Evolutionary conservation across 1,140 invertebrate species (phyloP), one percentile per base, ranked within the genome.

Genomic region (Drosophila pseudoobscura): DNA sequence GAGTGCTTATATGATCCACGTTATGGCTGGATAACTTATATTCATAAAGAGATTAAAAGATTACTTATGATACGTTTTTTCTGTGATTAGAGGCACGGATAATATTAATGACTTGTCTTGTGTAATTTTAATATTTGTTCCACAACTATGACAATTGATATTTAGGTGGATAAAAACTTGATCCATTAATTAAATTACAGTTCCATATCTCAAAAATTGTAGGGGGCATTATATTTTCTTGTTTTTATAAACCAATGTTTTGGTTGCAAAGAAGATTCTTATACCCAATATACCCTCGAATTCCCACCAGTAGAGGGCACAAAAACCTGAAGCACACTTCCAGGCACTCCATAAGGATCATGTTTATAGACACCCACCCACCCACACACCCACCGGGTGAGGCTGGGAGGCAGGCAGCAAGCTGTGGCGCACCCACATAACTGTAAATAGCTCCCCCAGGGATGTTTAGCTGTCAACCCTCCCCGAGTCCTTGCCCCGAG

Each of bases 381-480:
- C 53, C 39, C 63, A 56, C 49, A 51, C 52, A 47, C 43, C 22
- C 56, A 69, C 29, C 31, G 35, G 35, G 11, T 2, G 7, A 8
- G 29, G 39, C 20, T 26, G 24, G 39, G 13, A 60, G 31, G 20
- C 45, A 24, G 17, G 39, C n/a, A 45, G 17, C 15, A 47, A 47
- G 52, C 52, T 41, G 52, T n/a, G 24, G 7, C 62, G 63, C 29
- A 47, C 66, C 66, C 55, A 73, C 56, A 74, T 65, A 74, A 78
- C 79, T 71, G 84, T 88, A 88, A 89, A 90, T 85, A 85, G 85
- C 90, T 89, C 87, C 89, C 90, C 51, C 62, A 90, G 87, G 90
- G 90, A 91, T 91, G 90, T 91, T 91, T 91, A 91, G 80, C 69
- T 68, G 82, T 78, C 82, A 75, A 71, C 76, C 79, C 76, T 82